Evolutionary conservation across 1,140 invertebrate genomes (phyloP).

Genomic region (Dreissena polymorpha): DNA sequence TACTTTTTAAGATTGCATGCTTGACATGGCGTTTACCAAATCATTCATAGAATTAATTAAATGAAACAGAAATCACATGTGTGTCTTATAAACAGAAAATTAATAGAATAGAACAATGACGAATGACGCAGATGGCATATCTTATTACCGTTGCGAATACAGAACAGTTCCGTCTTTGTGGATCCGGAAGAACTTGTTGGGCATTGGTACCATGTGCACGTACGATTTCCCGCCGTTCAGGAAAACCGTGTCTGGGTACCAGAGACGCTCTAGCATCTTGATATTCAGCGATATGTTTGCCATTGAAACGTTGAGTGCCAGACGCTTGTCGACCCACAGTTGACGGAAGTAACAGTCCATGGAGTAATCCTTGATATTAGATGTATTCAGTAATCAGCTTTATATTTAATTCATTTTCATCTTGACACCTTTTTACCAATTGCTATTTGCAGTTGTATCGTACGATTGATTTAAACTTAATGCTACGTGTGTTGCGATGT

Average conservation of each 20-base stretch:
- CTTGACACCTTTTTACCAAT: too few species aligned
- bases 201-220: slow-evolving; percentile 78
- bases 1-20: background rate
- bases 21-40: background rate
- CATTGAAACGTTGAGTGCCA: slow-evolving; percentile 69
- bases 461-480: too few species aligned
- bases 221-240: slow-evolving; percentile 80
- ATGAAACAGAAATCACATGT: too few species aligned
- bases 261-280: slow-evolving; percentile 72
- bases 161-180: slow-evolving; percentile 72
- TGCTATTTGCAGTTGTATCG: too few species aligned
- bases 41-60: background rate
- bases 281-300: slow-evolving; percentile 67
- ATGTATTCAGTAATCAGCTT: too few species aligned
- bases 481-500: too few species aligned
- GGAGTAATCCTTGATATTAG: slow-evolving; percentile 68
- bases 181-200: slow-evolving; percentile 78
- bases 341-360: slow-evolving; percentile 78
- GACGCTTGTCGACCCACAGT: slow-evolving; percentile 71
- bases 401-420: too few species aligned
- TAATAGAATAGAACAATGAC: too few species aligned
- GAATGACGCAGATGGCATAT: background rate
- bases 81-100: too few species aligned
- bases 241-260: slow-evolving; percentile 78
- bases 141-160: slow-evolving; percentile 73